phyloP scores from a whole-genome alignment of 2,113 vertebrate genomes.

The Desmodus rotundus region DNA sequence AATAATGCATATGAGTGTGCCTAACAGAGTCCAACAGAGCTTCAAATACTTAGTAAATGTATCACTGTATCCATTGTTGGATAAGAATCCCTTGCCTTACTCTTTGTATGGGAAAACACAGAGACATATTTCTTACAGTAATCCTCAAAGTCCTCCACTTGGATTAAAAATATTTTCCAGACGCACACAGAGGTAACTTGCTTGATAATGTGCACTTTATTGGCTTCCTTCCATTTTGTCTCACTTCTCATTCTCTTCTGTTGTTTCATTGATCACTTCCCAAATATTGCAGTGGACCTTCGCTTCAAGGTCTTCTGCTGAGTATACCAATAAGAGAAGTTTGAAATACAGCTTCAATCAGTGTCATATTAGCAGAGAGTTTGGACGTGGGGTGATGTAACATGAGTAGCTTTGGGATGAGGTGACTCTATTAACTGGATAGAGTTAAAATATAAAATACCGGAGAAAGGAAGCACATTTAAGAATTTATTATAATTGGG shows the following conservation, averaged over 20 bases:
- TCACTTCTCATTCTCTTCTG: not conserved
- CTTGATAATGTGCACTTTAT: not conserved
- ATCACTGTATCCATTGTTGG: not conserved
- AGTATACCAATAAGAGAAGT: not conserved
- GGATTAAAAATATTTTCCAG: not conserved
- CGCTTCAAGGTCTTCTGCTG: not conserved
- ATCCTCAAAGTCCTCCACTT: not conserved
- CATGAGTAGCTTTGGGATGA: not conserved
- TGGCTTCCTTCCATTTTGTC: not conserved
- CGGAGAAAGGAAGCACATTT: not conserved
- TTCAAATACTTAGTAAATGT: not conserved
- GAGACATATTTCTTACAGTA: not conserved
- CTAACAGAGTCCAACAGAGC: not conserved
- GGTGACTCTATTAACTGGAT: rapidly evolving
- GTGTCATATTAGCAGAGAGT: not conserved
- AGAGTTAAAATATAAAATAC: not conserved
- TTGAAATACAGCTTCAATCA: not conserved
- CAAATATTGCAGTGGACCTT: not conserved
- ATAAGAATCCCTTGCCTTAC: not conserved
- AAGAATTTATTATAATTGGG: not conserved
- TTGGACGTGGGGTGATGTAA: not conserved
- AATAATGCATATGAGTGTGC: not conserved
- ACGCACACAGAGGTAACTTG: not conserved
- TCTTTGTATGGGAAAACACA: not conserved
- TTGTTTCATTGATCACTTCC: not conserved